Percentiles rank a stretch among this genome's conserved stretches.
These are phyloP conservation scores for Gymnarchus niloticus DNA, from an alignment of 2,113 vertebrate genomes.

Conservation along the genomic window DNA sequence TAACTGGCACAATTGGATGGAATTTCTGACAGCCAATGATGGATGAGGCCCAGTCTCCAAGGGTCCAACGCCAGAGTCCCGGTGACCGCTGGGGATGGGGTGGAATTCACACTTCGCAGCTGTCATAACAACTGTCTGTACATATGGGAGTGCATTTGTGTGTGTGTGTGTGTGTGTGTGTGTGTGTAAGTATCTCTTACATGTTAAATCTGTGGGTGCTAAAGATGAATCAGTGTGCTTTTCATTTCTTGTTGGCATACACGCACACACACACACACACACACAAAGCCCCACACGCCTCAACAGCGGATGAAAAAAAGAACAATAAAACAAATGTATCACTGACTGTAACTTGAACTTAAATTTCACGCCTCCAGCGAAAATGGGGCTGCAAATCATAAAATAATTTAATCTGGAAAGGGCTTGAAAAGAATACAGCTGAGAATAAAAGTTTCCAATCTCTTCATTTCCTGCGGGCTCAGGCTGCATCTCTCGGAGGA, in stretches of 20 bases:
- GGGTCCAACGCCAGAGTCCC: slow-evolving; percentile 24
- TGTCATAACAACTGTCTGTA: slow-evolving; percentile 29
- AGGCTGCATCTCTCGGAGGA: slow-evolving; percentile 26
- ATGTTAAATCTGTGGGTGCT: not conserved
- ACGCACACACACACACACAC: not conserved
- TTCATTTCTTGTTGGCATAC: not conserved
- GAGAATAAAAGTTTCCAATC: slow-evolving; percentile 29
- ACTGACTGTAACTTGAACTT: slow-evolving; percentile 38
- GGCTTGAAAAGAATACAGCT: slow-evolving; percentile 9
- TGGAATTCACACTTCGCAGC: slow-evolving; percentile 39
- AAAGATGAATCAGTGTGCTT: not conserved
- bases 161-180: not conserved
- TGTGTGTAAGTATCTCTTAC: not conserved
- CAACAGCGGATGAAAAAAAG: slow-evolving; percentile 25
- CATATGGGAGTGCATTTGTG: not conserved
- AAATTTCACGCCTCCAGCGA: slow-evolving; percentile 29
- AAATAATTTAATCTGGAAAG: slow-evolving; percentile 38
- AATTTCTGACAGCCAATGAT: slow-evolving; percentile 38
- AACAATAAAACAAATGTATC: slow-evolving; percentile 34
- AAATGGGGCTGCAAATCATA: slow-evolving; percentile 32
- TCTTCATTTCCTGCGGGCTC: slow-evolving; percentile 30
- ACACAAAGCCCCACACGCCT: not conserved
- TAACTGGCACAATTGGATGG: slow-evolving; percentile 21
- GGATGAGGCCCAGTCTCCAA: slow-evolving; percentile 38
- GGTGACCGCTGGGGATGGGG: slow-evolving; percentile 35